These are phyloP conservation scores for Telmatherina bonti DNA, from an alignment of 2,797 vertebrate species.

Conservation along the genomic window DNA sequence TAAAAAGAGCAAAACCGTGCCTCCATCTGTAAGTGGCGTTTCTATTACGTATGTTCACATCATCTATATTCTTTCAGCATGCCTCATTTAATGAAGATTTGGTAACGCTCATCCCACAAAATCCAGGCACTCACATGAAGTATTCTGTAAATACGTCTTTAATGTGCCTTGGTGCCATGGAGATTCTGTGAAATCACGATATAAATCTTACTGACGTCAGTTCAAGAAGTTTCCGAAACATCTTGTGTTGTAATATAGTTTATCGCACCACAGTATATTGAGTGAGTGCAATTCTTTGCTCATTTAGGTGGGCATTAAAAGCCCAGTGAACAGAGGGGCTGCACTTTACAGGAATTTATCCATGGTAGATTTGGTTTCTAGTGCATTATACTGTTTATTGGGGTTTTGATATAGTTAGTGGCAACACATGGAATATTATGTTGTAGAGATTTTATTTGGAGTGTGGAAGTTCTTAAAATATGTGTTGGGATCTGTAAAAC, in stretches of 20 bases:
- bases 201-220: constrained; percentile 31
- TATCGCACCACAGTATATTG: constrained; percentile 26
- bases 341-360: constrained; percentile 12
- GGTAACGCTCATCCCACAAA: constrained; percentile 1
- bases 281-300: constrained; percentile 34
- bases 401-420: constrained; percentile 25
- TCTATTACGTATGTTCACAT: constrained; percentile 1
- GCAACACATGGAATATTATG: constrained; percentile 15
- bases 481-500: constrained; percentile 40
- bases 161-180: constrained; percentile 1
- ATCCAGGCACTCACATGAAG: constrained; percentile 12
- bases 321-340: constrained; percentile 7
- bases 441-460: background rate
- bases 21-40: background rate
- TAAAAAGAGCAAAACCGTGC: background rate
- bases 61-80: background rate
- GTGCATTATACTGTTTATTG: constrained; percentile 20
- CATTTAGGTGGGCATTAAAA: constrained; percentile 38
- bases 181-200: constrained; percentile 10
- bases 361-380: constrained; percentile 27
- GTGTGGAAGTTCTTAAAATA: constrained; percentile 22
- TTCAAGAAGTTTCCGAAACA: constrained; percentile 28
- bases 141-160: constrained; percentile 22
- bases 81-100: constrained; percentile 28
- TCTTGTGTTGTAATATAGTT: constrained; percentile 18